Base-by-base conservation (phyloP, 2,797 vertebrate genomes). In the Chiroxiphia lanceolata region DNA sequence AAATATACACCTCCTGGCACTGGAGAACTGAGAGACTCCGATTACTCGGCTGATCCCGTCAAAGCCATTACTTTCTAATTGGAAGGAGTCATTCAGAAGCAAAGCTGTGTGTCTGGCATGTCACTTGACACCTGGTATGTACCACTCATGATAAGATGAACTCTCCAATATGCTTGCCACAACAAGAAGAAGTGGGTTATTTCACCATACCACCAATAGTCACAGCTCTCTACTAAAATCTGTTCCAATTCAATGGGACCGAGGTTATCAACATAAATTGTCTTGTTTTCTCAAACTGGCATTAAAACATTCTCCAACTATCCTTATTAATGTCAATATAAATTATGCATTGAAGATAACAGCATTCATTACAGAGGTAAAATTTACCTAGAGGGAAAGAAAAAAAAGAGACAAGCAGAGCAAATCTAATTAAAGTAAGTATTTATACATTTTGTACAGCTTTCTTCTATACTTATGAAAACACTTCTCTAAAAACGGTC, bases 321-420 rank as follows among this genome's bases (percentile, higher is more conserved):
- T 78, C 89, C 71, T 83, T 90, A 94, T 90, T 93, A 92, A 96
- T 53, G 87, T 94, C 95, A 90, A 61, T 77, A 94, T 93, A 96
- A 97, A 97, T 96, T 94, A 95, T 92, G 94, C 94, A 97, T 89
- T 77, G 60, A 88, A 86, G 77, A 91, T 64, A 89, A 91, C 80
- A 68, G 93, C 63, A 45, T 89, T 89, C 50, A 57, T 84, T 93
- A 93, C 75, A 42, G 36, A 51, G 40, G 92, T 71, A 95, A 94
- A 72, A 92, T 83, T 94, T 92, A 94, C 78, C 44, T 69, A 51
- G 51, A 68, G 22, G n/a, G 33, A 42, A 83, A 79, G 48, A 19
- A 53, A 42, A 42, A 74, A 68, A 26, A 31, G 21, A 75, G 31
- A 87, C 29, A 94, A 82, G 94, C 40, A 79, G 50, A 90, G 34